Evolutionary conservation across 2,113 vertebrate genomes (phyloP).

Genomic region (Camelus dromedarius): DNA sequence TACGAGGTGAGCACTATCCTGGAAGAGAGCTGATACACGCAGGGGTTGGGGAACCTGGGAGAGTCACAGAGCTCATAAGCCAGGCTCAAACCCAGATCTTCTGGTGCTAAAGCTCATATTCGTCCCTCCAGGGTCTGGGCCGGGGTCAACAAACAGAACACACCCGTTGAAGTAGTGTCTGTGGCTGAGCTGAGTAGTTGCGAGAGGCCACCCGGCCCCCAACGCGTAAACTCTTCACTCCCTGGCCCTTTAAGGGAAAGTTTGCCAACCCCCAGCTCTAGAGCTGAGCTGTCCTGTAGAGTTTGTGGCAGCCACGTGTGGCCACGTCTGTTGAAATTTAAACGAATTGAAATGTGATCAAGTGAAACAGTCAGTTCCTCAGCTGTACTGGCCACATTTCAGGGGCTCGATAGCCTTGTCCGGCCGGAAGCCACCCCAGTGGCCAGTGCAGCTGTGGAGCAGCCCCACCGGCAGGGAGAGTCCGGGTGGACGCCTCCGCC

Average conservation of each 20-base stretch:
- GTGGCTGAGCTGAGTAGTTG: background rate
- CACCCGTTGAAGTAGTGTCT: background rate
- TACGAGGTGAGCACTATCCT: background rate
- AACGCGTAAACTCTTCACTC: background rate
- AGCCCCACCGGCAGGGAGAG: background rate
- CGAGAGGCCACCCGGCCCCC: background rate
- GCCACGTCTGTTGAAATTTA: background rate
- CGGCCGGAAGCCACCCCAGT: too few species aligned
- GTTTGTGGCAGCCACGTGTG: background rate
- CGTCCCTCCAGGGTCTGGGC: background rate
- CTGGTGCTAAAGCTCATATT: background rate
- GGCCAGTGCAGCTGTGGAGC: rapidly evolving
- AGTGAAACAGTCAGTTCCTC: background rate
- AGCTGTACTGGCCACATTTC: background rate
- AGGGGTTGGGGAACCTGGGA: background rate
- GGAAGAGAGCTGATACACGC: background rate
- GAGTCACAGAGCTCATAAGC: background rate
- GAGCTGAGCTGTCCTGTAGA: background rate
- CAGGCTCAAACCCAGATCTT: background rate
- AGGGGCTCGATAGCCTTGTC: background rate
- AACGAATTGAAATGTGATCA: background rate
- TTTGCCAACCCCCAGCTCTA: background rate
- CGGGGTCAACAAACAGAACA: background rate
- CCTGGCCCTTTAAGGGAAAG: background rate
- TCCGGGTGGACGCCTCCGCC: background rate